A percentile compares a stretch with the other conserved stretches of the same genome.
phyloP scores from a whole-genome alignment of 2,113 vertebrate genomes.

The Peromyscus californicus region DNA sequence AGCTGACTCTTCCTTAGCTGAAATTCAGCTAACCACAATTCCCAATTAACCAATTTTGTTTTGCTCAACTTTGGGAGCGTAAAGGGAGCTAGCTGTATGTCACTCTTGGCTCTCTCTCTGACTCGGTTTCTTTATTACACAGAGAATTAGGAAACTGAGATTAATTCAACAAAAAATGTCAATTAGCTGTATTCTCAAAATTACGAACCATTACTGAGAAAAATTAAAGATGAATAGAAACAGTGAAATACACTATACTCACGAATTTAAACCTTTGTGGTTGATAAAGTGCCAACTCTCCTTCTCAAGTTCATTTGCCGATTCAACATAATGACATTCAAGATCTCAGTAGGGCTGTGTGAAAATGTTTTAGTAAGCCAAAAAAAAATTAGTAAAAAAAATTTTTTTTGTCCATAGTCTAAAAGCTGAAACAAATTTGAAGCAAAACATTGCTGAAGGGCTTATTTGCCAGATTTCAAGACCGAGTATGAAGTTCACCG shows the following conservation, averaged over 20 bases:
- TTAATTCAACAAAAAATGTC: neutral
- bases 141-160: neutral
- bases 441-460: neutral
- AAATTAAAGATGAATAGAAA: neutral
- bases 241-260: neutral
- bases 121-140: neutral
- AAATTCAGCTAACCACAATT: constrained; percentile 49
- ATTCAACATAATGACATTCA: neutral
- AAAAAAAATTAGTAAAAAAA: neutral
- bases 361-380: neutral
- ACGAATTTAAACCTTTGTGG: neutral
- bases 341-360: constrained; percentile 7
- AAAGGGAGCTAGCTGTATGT: neutral
- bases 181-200: neutral
- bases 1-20: constrained; percentile 66
- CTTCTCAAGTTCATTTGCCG: neutral
- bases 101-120: neutral
- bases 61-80: constrained; percentile 66
- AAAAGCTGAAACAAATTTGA: neutral
- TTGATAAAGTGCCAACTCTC: neutral
- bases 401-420: neutral
- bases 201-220: neutral
- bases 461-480: neutral
- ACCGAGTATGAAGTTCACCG: neutral
- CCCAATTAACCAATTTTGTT: constrained; percentile 70